phyloP scores from a whole-genome alignment of 2,888 invertebrate genomes.

The Lepeophtheirus nordmannii region DNA sequence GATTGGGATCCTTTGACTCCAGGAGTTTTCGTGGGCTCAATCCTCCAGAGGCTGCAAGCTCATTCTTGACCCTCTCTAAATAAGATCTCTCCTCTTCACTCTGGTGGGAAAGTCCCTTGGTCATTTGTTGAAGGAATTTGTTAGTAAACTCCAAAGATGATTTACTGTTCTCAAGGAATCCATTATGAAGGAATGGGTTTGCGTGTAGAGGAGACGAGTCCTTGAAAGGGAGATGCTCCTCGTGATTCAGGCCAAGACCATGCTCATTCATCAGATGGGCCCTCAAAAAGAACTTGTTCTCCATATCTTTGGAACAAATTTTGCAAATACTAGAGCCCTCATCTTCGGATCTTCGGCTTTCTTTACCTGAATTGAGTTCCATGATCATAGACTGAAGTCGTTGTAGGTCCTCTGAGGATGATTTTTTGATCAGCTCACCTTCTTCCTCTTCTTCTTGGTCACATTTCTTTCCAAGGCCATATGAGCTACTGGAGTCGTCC shows the following conservation, averaged over 20 bases:
- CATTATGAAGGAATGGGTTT: constrained; percentile 2
- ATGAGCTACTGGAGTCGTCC: constrained; percentile 18
- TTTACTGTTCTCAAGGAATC: neutral
- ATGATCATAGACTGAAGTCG: constrained; percentile 79
- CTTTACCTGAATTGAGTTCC: constrained; percentile 47
- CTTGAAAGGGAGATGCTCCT: constrained; percentile 33
- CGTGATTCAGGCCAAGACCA: constrained; percentile 39
- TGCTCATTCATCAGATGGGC: constrained; percentile 53
- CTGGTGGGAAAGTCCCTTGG: neutral
- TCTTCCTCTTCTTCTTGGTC: neutral
- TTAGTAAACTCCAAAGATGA: neutral
- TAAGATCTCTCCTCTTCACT: neutral
- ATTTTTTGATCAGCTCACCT: constrained; percentile 27
- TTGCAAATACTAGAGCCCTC: constrained; percentile 40
- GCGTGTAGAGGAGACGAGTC: neutral
- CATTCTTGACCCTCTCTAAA: constrained; percentile 26
- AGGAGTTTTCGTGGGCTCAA: neutral
- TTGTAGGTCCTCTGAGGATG: constrained; percentile 65
- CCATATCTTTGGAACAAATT: constrained; percentile 54
- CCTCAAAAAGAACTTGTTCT: constrained; percentile 52
- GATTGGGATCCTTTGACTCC: constrained; percentile 26
- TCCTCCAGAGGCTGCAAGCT: constrained; percentile 20
- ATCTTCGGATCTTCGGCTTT: constrained; percentile 31
- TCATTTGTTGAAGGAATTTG: constrained; percentile 20
- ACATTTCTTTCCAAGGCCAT: too few species aligned